Percentiles rank a stretch among this genome's conserved stretches.
Conservation (phyloP, 2,797 vertebrate species). For the Arctocebus calabarensis region DNA sequence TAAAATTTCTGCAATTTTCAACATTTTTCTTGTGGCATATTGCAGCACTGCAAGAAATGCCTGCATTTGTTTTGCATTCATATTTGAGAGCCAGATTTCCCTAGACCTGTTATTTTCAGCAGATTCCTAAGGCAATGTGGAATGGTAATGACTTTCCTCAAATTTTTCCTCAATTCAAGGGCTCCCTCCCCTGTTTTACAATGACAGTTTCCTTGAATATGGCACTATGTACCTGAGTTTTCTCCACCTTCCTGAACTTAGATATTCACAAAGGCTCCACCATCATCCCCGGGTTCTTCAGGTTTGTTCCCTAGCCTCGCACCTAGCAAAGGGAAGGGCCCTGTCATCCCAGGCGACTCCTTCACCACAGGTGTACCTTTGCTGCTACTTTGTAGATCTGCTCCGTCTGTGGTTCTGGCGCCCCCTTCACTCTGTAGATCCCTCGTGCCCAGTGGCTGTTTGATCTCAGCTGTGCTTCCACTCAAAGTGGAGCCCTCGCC, state of each 20-base stretch:
- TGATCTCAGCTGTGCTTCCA: not conserved
- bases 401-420: not conserved
- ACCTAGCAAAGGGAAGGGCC: not conserved
- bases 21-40: not conserved
- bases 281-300: not conserved
- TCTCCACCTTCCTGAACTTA: not conserved
- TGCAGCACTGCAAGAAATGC: not conserved
- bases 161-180: not conserved
- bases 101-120: not conserved
- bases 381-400: not conserved
- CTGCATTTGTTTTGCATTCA: not conserved
- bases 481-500: not conserved
- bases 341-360: not conserved
- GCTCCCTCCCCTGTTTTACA: not conserved
- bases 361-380: not conserved
- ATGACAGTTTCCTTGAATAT: not conserved
- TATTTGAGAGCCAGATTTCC: not conserved
- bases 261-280: not conserved
- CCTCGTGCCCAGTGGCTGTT: not conserved
- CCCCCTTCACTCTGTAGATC: not conserved
- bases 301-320: not conserved
- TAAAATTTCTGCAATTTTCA: not conserved
- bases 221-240: not conserved
- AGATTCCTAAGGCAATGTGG: not conserved
- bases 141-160: not conserved